Base-by-base conservation (phyloP, 2,888 invertebrate genomes). In the Eristalinus sepulchralis region DNA sequence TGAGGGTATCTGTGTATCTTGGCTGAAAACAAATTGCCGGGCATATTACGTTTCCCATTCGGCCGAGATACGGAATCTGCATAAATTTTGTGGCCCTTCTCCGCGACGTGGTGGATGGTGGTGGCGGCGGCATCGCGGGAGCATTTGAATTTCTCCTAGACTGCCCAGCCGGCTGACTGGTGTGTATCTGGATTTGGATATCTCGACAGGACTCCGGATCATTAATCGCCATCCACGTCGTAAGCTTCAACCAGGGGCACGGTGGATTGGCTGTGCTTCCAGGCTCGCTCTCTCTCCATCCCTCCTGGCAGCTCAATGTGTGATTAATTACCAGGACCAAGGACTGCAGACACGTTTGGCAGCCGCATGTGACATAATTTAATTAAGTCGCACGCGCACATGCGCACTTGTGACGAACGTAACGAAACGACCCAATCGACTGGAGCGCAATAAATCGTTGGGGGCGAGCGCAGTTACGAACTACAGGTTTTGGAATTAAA, bases 401-500 rank as follows among this genome's bases (percentile, higher is more conserved):
- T 83, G 79, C 79, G 73, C 20, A 17, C 68, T 39, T 27, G 10
- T 62, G 36, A 57, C 22, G 62, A 27, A 24, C 31, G 22, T 66
- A 63, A 47, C 53, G 55, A 63, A 68, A 39, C 39, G n/a, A n/a
- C 39, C 39, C 47, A 80, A 80, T 80, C 57, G 57, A 70, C 80
- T 75, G 24, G 34, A 59, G 70, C 10, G 60, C 36, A 60, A 80
- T 76, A 81, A 81, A 81, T 84, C 75, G 77, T 85, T 72, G 67
- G 57, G 55, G 76, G 76, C 81, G 62, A 66, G 71, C 66, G 76
- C 34, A 72, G 24, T 27, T 57, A 27, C 27, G 11, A 31, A 73
- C 36, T 75, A 80, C 84, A 84, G 76, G 84, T 85, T 82, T 85
- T 72, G 20, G 68, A 81, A 85, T 85, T 82, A 72, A 81, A 81